phyloP scores from a whole-genome alignment of 2,888 invertebrate species.

The Neocrepidodera transversa region DNA sequence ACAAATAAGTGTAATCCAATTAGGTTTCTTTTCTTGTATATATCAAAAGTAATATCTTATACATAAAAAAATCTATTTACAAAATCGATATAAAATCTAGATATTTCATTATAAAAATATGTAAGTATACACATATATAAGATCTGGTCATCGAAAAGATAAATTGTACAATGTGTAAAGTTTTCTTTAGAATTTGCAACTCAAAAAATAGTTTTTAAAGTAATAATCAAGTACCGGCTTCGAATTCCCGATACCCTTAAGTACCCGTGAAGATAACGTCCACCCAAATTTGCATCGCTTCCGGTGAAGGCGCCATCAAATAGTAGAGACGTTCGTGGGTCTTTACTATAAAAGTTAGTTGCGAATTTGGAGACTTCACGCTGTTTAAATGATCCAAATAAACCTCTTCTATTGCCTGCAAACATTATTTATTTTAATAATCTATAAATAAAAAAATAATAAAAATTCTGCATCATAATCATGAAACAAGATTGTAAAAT shows the following conservation, averaged over 20 bases:
- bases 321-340: constrained; percentile 89
- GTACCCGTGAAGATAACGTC: constrained; percentile 94
- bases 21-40: constrained; percentile 19
- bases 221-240: constrained; percentile 57
- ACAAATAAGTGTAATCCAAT: constrained; percentile 9
- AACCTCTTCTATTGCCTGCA: constrained; percentile 93
- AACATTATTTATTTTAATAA: too few species aligned
- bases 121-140: constrained; percentile 26
- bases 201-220: background rate
- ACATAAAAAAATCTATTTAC: constrained; percentile 32
- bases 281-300: constrained; percentile 96
- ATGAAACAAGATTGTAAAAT: too few species aligned
- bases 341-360: constrained; percentile 93
- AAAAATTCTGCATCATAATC: background rate
- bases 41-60: too few species aligned
- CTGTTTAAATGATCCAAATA: constrained; percentile 94
- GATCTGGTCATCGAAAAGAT: constrained; percentile 31
- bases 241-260: constrained; percentile 83
- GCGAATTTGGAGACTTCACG: constrained; percentile 89
- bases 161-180: constrained; percentile 22
- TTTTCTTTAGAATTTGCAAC: constrained; percentile 7
- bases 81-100: constrained; percentile 35
- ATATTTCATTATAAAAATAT: constrained; percentile 33
- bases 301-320: constrained; percentile 91
- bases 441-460: too few species aligned